Evolutionary conservation across 2,797 vertebrate genomes (phyloP).

Genomic region (Nyctalus aviator): DNA sequence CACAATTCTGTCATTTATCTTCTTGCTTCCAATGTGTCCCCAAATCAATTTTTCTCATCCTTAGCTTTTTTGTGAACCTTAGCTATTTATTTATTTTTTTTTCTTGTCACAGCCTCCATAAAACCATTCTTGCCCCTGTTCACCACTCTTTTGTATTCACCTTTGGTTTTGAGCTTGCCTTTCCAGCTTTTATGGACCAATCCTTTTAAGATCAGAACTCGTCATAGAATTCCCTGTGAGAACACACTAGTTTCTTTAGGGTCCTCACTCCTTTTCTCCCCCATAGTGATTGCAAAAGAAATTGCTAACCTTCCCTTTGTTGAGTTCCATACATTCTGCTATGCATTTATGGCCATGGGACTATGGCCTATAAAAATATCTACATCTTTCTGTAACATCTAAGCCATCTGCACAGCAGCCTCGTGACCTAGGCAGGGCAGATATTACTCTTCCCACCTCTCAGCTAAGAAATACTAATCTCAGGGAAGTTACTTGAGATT

Average conservation of each 20-base stretch:
- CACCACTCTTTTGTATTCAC: background rate
- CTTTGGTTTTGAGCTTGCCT: background rate
- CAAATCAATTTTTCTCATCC: constrained; percentile 65
- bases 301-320: background rate
- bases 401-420: background rate
- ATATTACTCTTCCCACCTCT: background rate
- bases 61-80: constrained; percentile 64
- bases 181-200: background rate
- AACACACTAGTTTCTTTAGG: background rate
- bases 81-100: constrained; percentile 2
- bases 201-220: background rate
- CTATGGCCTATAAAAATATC: background rate
- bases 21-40: constrained; percentile 57
- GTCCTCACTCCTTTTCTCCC: background rate
- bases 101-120: background rate
- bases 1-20: constrained; percentile 64
- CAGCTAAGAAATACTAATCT: background rate
- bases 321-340: background rate
- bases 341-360: background rate
- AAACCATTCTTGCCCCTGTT: background rate
- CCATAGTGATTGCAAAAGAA: background rate
- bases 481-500: background rate
- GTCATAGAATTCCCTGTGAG: background rate
- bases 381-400: background rate
- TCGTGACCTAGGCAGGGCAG: background rate